Evolutionary conservation across 2,888 invertebrate genomes (phyloP).

Genomic region (Cryptosula pallasiana): DNA sequence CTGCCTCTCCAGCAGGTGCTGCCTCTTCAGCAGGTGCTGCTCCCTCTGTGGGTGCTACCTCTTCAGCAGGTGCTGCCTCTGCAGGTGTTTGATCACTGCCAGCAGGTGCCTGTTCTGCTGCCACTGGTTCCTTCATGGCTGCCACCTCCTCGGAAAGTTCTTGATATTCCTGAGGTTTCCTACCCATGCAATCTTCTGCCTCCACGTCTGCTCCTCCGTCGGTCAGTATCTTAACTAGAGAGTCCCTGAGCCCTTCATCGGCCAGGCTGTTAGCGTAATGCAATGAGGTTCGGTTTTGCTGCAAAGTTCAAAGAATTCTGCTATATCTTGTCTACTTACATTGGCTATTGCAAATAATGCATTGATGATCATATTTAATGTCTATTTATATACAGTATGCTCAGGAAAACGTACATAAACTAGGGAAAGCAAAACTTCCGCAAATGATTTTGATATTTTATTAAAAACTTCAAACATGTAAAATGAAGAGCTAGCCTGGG

Average conservation of each 20-base stretch:
- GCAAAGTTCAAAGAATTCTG: too few species aligned
- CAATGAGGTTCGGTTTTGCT: constrained; percentile 40
- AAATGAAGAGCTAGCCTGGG: too few species aligned
- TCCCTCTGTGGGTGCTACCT: background rate
- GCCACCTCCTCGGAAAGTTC: background rate
- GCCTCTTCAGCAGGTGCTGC: background rate
- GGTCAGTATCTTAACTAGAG: background rate
- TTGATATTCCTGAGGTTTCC: constrained; percentile 6
- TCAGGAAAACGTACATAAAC: too few species aligned
- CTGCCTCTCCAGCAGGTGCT: background rate
- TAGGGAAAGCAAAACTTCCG: too few species aligned
- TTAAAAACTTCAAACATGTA: too few species aligned
- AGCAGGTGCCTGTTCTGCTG: constrained; percentile 1
- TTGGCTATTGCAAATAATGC: too few species aligned
- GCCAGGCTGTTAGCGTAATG: constrained; percentile 39
- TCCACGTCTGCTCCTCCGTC: background rate
- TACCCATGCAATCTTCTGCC: constrained; percentile 16
- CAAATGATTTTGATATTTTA: too few species aligned
- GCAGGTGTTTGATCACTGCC: background rate
- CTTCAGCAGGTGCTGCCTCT: background rate
- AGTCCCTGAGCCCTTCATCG: constrained; percentile 29
- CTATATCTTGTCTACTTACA: too few species aligned
- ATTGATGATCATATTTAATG: too few species aligned
- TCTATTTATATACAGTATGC: too few species aligned
- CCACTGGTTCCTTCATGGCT: background rate